Percentiles rank a stretch among this genome's conserved stretches.
These are phyloP conservation scores for Vireo griseus DNA, from an alignment of 2,797 vertebrate genomes.

Conservation along the genomic window DNA sequence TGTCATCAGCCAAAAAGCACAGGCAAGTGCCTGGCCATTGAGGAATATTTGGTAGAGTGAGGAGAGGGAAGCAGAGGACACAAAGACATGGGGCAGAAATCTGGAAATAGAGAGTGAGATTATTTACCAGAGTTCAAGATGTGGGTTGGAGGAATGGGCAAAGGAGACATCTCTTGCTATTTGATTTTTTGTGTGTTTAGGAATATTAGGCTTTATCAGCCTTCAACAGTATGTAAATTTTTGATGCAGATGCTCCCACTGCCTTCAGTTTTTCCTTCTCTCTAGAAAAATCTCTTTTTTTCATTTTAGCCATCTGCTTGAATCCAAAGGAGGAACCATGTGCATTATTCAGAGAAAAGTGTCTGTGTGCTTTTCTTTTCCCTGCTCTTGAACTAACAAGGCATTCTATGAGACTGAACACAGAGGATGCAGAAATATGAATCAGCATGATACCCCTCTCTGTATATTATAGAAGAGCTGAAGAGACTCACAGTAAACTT, in stretches of 20 bases:
- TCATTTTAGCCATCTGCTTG: not conserved
- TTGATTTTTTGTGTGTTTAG: not conserved
- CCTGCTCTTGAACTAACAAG: not conserved
- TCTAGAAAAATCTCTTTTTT: not conserved
- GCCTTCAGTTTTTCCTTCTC: not conserved
- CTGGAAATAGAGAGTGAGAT: not conserved
- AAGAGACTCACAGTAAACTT: not conserved
- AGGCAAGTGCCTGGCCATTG: not conserved
- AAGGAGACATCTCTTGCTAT: not conserved
- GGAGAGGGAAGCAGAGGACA: not conserved
- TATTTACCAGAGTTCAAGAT: not conserved
- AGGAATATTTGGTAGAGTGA: not conserved
- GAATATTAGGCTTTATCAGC: not conserved
- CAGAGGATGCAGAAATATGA: not conserved
- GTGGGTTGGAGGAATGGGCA: rapidly evolving
- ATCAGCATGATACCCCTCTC: not conserved
- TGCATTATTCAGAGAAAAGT: not conserved
- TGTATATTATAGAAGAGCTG: not conserved
- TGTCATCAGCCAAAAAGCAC: conserved; percentile 5
- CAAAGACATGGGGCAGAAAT: not conserved
- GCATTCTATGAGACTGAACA: not conserved
- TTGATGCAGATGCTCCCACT: not conserved
- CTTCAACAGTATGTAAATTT: not conserved
- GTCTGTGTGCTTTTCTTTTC: not conserved
- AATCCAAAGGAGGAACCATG: not conserved